phyloP scores from a whole-genome alignment of 2,888 invertebrate genomes.

The Tenthredo distinguenda region DNA sequence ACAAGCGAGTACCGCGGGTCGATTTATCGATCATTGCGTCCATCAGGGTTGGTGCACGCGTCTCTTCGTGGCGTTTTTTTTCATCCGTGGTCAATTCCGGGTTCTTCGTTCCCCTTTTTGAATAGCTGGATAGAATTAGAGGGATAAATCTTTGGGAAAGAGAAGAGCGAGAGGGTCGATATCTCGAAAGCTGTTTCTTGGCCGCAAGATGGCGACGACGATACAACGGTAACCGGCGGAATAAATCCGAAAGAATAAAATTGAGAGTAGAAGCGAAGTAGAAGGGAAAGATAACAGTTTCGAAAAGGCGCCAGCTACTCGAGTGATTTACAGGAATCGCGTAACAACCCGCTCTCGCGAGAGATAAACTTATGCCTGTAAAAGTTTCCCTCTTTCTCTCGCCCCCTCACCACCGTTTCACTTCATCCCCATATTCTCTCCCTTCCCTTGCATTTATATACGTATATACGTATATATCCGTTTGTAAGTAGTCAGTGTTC shows the following conservation, averaged over 20 bases:
- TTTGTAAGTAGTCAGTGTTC: background rate
- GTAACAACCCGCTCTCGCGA: slow-evolving; percentile 39
- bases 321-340: slow-evolving; percentile 50
- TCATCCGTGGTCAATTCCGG: background rate
- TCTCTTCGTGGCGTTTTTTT: background rate
- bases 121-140: background rate
- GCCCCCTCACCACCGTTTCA: background rate
- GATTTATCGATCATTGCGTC: background rate
- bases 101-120: background rate
- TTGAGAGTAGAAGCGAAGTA: slow-evolving; percentile 39
- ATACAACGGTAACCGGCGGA: slow-evolving; percentile 30
- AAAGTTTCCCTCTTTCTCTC: slow-evolving; percentile 27
- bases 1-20: background rate
- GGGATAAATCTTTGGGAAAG: background rate
- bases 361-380: slow-evolving; percentile 43
- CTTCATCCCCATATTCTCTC: background rate
- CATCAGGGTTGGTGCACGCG: background rate
- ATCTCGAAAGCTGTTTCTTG: slow-evolving; percentile 18
- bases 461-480: no score
- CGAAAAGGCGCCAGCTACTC: slow-evolving; percentile 27
- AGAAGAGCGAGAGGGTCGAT: slow-evolving; percentile 19
- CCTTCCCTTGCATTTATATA: no score
- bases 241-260: slow-evolving; percentile 46
- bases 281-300: slow-evolving; percentile 46
- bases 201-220: slow-evolving; percentile 43